A percentile compares a stretch with the other conserved stretches of the same genome.
Evolutionary conservation across 2,888 invertebrate species (phyloP).

Genomic region (Plebejus anna): DNA sequence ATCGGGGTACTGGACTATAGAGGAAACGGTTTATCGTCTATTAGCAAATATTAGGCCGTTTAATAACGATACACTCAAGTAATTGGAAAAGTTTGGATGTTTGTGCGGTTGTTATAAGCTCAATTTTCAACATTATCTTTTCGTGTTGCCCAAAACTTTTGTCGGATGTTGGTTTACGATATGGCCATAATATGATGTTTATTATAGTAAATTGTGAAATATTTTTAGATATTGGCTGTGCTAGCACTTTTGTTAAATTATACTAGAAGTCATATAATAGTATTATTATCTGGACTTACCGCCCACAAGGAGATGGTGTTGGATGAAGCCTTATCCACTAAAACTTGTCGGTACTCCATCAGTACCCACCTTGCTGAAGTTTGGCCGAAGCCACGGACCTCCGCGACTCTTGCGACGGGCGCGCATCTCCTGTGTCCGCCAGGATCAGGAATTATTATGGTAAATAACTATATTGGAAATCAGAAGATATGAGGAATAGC

Average conservation of each 20-base stretch:
- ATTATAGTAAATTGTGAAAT: background rate
- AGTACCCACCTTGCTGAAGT: too few species aligned
- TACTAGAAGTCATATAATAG: background rate
- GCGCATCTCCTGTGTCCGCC: too few species aligned
- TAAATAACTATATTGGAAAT: too few species aligned
- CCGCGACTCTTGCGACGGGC: too few species aligned
- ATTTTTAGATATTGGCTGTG: background rate
- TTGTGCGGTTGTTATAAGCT: slow-evolving; percentile 19
- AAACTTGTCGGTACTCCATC: too few species aligned
- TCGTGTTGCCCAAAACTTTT: background rate
- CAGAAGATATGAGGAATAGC: too few species aligned
- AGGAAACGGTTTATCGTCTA: background rate
- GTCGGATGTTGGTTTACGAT: background rate
- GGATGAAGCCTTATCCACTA: too few species aligned
- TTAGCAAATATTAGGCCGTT: background rate
- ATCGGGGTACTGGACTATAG: too few species aligned
- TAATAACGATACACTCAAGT: slow-evolving; percentile 19
- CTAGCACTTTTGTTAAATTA: background rate
- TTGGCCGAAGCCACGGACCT: too few species aligned
- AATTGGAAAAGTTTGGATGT: slow-evolving; percentile 21
- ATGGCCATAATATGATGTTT: background rate
- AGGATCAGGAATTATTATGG: too few species aligned
- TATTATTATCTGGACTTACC: background rate
- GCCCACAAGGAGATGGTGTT: too few species aligned
- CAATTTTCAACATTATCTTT: slow-evolving; percentile 25